These are phyloP conservation scores for Chlamydotis undulata DNA, from an alignment of 2,113 vertebrate genomes.

Conservation along the genomic window DNA sequence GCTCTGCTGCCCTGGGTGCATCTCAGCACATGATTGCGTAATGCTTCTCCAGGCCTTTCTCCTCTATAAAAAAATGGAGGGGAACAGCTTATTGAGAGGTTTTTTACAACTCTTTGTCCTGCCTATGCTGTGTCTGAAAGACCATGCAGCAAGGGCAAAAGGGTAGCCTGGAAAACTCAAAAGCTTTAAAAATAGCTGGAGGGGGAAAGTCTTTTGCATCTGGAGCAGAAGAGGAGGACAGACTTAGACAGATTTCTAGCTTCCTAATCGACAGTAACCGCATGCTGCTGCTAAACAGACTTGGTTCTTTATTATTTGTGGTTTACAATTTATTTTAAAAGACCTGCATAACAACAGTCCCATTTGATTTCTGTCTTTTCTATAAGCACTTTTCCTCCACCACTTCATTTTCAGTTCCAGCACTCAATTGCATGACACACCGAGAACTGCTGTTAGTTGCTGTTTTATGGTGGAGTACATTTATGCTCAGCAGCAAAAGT, in stretches of 20 bases:
- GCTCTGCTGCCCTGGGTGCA: background rate
- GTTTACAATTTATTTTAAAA: background rate
- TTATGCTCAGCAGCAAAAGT: background rate
- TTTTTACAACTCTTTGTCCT: background rate
- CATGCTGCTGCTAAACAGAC: background rate
- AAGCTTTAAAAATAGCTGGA: background rate
- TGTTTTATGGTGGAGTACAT: background rate
- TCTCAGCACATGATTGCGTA: background rate
- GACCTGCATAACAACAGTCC: background rate
- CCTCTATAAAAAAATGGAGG: background rate
- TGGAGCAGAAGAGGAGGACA: background rate
- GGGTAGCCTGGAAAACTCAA: background rate
- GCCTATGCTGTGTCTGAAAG: fast-evolving
- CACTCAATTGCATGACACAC: background rate
- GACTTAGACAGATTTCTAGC: background rate
- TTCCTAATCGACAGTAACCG: background rate
- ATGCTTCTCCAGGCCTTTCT: background rate
- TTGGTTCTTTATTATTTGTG: background rate
- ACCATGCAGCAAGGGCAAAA: background rate
- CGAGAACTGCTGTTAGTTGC: background rate
- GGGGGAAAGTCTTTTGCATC: background rate
- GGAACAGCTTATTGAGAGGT: background rate
- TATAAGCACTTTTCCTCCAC: background rate
- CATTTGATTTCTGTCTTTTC: background rate
- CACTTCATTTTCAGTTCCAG: background rate